phyloP scores from a whole-genome alignment of 2,888 invertebrate species.

The Blastobasis adustella region DNA sequence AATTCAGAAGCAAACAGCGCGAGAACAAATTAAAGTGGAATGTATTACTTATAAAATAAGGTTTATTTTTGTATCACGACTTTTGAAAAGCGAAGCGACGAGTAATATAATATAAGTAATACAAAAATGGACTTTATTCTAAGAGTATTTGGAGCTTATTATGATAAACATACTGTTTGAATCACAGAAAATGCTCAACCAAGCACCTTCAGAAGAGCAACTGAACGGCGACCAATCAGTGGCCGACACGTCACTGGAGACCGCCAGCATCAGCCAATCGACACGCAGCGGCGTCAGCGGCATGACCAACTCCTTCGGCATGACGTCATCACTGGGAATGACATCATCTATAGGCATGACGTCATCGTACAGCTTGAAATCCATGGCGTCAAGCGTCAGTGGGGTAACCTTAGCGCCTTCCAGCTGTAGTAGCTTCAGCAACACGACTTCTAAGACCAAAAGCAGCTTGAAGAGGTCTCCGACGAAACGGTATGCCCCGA shows the following conservation, averaged over 20 bases:
- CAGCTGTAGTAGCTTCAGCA: constrained; percentile 50
- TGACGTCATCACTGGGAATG: constrained; percentile 55
- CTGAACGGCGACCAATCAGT: constrained; percentile 48
- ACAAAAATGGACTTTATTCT: too few relatives aligned
- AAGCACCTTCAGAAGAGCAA: constrained; percentile 62
- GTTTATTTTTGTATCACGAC: too few relatives aligned
- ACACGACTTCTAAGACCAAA: constrained; percentile 54
- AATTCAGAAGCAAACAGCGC: too few relatives aligned
- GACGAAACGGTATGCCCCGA: constrained; percentile 57
- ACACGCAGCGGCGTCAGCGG: constrained; percentile 44
- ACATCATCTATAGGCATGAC: constrained; percentile 55
- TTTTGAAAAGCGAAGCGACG: too few relatives aligned
- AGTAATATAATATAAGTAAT: too few relatives aligned
- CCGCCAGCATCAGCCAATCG: constrained; percentile 52
- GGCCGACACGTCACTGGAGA: constrained; percentile 41
- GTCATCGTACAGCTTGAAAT: constrained; percentile 60
- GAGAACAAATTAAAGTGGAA: too few relatives aligned
- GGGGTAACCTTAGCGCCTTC: constrained; percentile 60
- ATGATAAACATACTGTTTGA: too few relatives aligned
- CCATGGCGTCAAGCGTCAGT: constrained; percentile 51
- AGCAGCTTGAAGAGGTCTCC: constrained; percentile 62
- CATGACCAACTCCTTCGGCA: constrained; percentile 29
- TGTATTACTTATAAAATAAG: too few relatives aligned
- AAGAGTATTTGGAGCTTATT: too few relatives aligned
- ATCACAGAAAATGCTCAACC: constrained; percentile 60